A percentile compares a stretch with the other conserved stretches of the same genome.
These are phyloP conservation scores for Dolichotis patagonum DNA, from an alignment of 2,113 vertebrate species.

Conservation along the genomic window DNA sequence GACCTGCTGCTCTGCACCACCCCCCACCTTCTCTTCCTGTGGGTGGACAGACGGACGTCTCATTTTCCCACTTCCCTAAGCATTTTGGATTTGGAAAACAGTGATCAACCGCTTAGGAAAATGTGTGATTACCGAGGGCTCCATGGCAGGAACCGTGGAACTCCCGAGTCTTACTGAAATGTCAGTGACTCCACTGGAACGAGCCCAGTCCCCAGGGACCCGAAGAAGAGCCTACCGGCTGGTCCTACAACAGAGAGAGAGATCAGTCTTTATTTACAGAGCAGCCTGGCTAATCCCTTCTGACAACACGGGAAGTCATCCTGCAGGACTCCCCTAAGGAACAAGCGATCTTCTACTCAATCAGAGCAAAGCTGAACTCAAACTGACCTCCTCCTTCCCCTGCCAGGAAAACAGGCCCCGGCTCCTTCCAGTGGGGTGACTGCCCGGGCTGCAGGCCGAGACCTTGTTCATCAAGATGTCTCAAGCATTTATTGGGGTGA, in stretches of 20 bases:
- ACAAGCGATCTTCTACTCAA: constrained; percentile 84
- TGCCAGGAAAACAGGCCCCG: constrained; percentile 66
- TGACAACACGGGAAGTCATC: constrained; percentile 85
- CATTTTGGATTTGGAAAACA: constrained; percentile 73
- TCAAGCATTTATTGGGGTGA: neutral
- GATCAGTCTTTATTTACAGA: constrained; percentile 83
- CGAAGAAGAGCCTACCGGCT: constrained; percentile 77
- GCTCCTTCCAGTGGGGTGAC: constrained; percentile 62
- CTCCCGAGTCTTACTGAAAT: constrained; percentile 81
- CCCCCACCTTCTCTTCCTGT: neutral
- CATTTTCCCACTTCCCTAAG: constrained; percentile 53
- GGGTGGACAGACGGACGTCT: constrained; percentile 41
- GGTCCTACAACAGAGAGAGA: constrained; percentile 78
- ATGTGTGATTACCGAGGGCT: constrained; percentile 80
- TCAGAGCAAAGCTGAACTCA: constrained; percentile 87
- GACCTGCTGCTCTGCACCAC: neutral
- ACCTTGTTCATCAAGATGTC: constrained; percentile 22
- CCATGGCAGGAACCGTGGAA: constrained; percentile 81
- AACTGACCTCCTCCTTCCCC: constrained; percentile 74
- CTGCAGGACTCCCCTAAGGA: constrained; percentile 81
- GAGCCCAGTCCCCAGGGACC: constrained; percentile 75
- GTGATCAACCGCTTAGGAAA: constrained; percentile 82
- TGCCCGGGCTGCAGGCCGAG: constrained; percentile 70
- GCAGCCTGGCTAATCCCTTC: constrained; percentile 82
- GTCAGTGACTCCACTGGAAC: constrained; percentile 82